Percentiles rank a stretch among this genome's conserved stretches.
phyloP scores from a whole-genome alignment of 2,797 vertebrate genomes.

The Neosalanx taihuensis region DNA sequence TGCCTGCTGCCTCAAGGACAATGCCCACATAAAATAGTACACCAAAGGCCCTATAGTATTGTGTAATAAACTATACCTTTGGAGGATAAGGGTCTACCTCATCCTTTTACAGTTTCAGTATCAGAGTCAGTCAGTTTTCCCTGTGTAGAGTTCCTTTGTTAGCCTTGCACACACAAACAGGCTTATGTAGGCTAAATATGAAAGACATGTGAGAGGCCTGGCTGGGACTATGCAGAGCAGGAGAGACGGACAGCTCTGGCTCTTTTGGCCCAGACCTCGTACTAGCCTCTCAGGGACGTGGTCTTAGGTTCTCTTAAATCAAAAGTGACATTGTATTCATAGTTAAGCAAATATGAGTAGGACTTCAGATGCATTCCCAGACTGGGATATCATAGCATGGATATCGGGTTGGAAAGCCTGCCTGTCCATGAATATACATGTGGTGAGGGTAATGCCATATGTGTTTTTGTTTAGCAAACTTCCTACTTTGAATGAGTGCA shows the following conservation, averaged over 20 bases:
- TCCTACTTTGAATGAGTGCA: neutral
- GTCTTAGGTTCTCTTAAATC: slow-evolving; percentile 38
- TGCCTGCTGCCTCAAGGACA: slow-evolving; percentile 9
- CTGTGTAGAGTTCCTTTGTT: slow-evolving; percentile 11
- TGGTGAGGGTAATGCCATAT: neutral
- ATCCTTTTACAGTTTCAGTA: neutral
- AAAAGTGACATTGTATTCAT: slow-evolving; percentile 51
- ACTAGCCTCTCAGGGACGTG: slow-evolving; percentile 47
- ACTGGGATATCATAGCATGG: slow-evolving; percentile 26
- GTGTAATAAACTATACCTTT: neutral
- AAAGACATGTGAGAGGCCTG: slow-evolving; percentile 14
- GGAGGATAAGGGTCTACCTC: neutral
- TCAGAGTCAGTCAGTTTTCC: neutral
- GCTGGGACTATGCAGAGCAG: neutral
- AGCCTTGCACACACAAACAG: neutral
- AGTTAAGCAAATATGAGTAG: slow-evolving; percentile 40
- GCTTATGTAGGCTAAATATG: neutral
- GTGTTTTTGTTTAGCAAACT: neutral
- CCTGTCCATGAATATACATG: neutral
- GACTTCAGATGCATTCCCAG: slow-evolving; percentile 34
- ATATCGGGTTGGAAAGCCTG: neutral
- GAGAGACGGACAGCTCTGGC: slow-evolving; percentile 17
- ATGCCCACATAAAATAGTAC: neutral
- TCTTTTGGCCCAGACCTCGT: slow-evolving; percentile 32
- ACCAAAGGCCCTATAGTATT: no score